A percentile compares a stretch with the other conserved stretches of the same genome.
These are phyloP conservation scores for Halichoeres trimaculatus DNA, from an alignment of 2,113 vertebrate genomes.

Conservation along the genomic window DNA sequence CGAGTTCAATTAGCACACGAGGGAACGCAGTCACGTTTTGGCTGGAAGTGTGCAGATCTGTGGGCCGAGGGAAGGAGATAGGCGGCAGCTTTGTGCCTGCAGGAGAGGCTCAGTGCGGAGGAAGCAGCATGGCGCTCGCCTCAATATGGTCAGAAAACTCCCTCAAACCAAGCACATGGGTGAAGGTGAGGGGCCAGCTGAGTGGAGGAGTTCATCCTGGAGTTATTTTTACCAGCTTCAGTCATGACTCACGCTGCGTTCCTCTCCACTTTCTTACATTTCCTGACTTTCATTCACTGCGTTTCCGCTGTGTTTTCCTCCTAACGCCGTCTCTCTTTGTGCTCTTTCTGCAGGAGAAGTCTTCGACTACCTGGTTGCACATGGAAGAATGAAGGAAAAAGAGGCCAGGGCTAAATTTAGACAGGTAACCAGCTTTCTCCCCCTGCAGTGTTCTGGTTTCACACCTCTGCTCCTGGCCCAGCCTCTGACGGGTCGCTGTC, in stretches of 20 bases:
- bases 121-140: background rate
- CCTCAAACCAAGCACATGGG: conserved; percentile 59
- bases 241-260: conserved; percentile 9
- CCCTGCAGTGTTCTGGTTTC: conserved; percentile 71
- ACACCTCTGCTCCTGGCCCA: conserved; percentile 55
- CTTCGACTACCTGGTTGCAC: conserved; percentile 98
- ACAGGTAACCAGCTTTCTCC: conserved; percentile 87
- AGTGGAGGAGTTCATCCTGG: background rate
- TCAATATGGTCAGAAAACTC: conserved; percentile 36
- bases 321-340: background rate
- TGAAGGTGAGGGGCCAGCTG: conserved; percentile 39
- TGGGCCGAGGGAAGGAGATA: conserved; percentile 11
- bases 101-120: conserved; percentile 44
- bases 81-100: conserved; percentile 55
- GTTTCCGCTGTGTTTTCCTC: background rate
- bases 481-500: conserved; percentile 29
- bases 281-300: background rate
- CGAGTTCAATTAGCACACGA: conserved; percentile 31
- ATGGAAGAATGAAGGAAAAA: conserved; percentile 99
- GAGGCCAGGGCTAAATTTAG: conserved; percentile 99
- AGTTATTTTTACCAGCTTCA: conserved; percentile 39
- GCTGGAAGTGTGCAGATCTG: conserved; percentile 8
- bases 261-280: background rate
- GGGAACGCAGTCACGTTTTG: conserved; percentile 51
- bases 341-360: conserved; percentile 89